Base-by-base conservation (phyloP, 2,888 invertebrate species). In the Orthonevra nobilis region DNA sequence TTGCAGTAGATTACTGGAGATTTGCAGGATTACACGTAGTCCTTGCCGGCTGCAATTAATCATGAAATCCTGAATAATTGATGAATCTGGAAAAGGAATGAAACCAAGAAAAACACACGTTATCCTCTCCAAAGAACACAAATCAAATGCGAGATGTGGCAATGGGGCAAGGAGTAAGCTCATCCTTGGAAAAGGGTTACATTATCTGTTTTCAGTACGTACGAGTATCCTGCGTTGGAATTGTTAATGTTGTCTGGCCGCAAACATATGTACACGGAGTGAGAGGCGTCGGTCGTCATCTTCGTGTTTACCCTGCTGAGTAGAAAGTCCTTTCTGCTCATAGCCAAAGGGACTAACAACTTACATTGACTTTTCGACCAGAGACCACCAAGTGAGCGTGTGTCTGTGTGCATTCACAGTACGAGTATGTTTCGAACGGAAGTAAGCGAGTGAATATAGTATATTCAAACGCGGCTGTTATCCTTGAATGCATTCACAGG, bases 171-270 rank as follows among this genome's bases (percentile, higher is more conserved):
- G n/a, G n/a, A n/a, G 28, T 17, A 36, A 15, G n/a, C 1, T 30
- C 12, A 54, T 61, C 30, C 60, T 40, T 68, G 23, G 15, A 50
- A 69, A 68, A 79, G 73, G 60, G 54, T 61, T 61, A 61, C 66
- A 61, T 66, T 58, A 64, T 72, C 72, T 72, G 58, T 26, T n/a
- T 26, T 36, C 20, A 7, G 38, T 38, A n/a, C n/a, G n/a, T n/a
- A n/a, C n/a, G n/a, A n/a, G 48, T 58, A 52, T 50, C 32, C 52
- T 77, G 52, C 42, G 61, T 68, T 17, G 34, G 66, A 79, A 73
- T 73, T 73, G 73, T 68, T 73, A 79, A 79, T 79, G 79, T 50
- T 56, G 79, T 73, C 79, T 73, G 73, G 73, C 68, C 73, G 26
- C 72, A 73, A 56, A 66, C 73, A 66, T 60, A 73, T 73, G 64